A percentile compares a stretch with the other conserved stretches of the same genome.
These are phyloP conservation scores for Aix galericulata DNA, from an alignment of 2,113 vertebrate genomes.

Conservation along the genomic window DNA sequence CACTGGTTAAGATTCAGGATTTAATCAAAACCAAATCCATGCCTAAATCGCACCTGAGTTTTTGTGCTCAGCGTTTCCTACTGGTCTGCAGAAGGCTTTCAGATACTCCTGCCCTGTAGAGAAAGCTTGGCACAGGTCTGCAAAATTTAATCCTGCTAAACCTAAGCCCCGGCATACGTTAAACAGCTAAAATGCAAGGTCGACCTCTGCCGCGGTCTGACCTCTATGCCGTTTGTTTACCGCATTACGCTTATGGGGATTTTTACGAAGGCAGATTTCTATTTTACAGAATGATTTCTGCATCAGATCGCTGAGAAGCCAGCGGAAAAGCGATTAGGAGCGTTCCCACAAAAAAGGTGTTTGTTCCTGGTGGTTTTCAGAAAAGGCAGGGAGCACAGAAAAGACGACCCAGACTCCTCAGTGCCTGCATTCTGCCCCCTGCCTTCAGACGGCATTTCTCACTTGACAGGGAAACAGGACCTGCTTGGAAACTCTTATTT, in stretches of 20 bases:
- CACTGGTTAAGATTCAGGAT: background rate
- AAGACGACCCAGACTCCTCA: background rate
- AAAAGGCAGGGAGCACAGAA: background rate
- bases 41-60: background rate
- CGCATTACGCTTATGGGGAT: background rate
- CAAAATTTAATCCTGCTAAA: conserved; percentile 25
- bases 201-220: background rate
- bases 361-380: background rate
- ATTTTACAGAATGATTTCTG: background rate
- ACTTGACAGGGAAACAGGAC: background rate
- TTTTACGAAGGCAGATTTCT: conserved; percentile 8
- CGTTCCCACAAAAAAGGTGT: background rate
- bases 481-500: background rate
- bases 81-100: background rate
- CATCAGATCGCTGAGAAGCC: background rate
- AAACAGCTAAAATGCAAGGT: conserved; percentile 19
- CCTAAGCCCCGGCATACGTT: background rate
- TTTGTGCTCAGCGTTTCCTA: background rate
- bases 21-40: background rate
- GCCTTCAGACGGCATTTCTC: background rate
- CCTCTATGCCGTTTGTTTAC: background rate
- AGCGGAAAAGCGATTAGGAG: background rate
- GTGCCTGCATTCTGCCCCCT: background rate
- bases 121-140: background rate
- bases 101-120: background rate